Base-by-base conservation (phyloP, 2,888 invertebrate genomes). In the Kryphioiulus occultus region DNA sequence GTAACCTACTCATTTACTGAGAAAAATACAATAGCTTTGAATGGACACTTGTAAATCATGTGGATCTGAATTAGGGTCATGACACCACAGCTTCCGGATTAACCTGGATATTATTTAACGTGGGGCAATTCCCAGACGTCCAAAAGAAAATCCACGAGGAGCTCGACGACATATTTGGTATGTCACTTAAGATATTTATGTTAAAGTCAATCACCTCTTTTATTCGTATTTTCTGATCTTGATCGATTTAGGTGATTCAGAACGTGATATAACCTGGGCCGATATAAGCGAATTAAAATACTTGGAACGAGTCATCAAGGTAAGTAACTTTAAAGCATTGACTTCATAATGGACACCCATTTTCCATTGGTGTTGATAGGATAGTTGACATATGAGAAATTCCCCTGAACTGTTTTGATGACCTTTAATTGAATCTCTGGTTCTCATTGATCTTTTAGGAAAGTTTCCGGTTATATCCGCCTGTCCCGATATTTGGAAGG, bases 21-120 rank as follows among this genome's bases (percentile, higher is more conserved):
- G n/a, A n/a, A n/a, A n/a, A n/a, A n/a, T n/a, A n/a, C n/a, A n/a
- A n/a, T n/a, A n/a, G n/a, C n/a, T n/a, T n/a, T n/a, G n/a, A n/a
- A n/a, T n/a, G n/a, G n/a, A n/a, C n/a, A n/a, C n/a, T n/a, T n/a
- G n/a, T n/a, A n/a, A n/a, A n/a, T n/a, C n/a, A n/a, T n/a, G 30
- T 78, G 4, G 47, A 30, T 78, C 4, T 68, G 4, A 59, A 78
- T 19, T 95, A 98, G 94, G 96, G 96, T 2, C 96, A 96, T 91
- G 96, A 96, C 91, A 96, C 96, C 12, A 96, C 96, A 0, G 95
- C 96, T 17, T 96, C 97, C 47, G 97, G 96, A 0, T 95, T 97
- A 89, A 96, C 96, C 91, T 98, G 97, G 93, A 95, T 96, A 88
- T 93, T 97, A 9, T 96, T 96, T 90, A 93, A 97, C 90, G 94